Evolutionary conservation across 2,888 invertebrate genomes (phyloP).

Genomic region (Elmis aenea): DNA sequence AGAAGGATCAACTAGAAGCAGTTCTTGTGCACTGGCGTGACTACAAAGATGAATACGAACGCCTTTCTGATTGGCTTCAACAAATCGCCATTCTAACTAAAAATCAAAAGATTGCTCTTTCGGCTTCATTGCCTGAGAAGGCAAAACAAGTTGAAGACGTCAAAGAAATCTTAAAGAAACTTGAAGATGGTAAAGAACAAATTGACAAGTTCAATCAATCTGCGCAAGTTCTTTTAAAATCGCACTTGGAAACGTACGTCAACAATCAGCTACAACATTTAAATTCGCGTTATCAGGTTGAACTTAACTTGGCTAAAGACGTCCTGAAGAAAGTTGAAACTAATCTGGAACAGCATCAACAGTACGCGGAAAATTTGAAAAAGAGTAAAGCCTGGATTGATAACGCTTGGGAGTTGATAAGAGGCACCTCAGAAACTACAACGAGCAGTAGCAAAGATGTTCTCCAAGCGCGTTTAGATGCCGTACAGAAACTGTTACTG

Average conservation of each 20-base stretch:
- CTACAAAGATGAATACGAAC: slow-evolving; percentile 89
- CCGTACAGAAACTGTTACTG: slow-evolving; percentile 73
- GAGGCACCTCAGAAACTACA: slow-evolving; percentile 74
- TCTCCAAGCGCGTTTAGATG: slow-evolving; percentile 72
- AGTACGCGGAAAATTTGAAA: slow-evolving; percentile 69
- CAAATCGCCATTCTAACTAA: slow-evolving; percentile 88
- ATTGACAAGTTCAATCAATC: slow-evolving; percentile 79
- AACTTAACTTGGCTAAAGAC: slow-evolving; percentile 82
- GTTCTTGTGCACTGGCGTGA: slow-evolving; percentile 82
- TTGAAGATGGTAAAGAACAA: slow-evolving; percentile 74
- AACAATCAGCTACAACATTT: slow-evolving; percentile 81
- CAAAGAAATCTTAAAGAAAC: slow-evolving; percentile 66
- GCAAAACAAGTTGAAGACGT: slow-evolving; percentile 79
- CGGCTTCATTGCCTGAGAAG: slow-evolving; percentile 77
- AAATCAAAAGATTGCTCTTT: slow-evolving; percentile 78
- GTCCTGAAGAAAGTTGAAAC: slow-evolving; percentile 87
- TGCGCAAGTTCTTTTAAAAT: slow-evolving; percentile 69
- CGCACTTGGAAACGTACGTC: slow-evolving; percentile 82
- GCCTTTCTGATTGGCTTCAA: slow-evolving; percentile 87
- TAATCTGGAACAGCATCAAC: slow-evolving; percentile 78
- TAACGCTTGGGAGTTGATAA: slow-evolving; percentile 75
- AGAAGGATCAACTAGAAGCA: slow-evolving; percentile 77
- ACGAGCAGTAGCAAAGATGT: slow-evolving; percentile 76
- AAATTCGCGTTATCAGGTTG: slow-evolving; percentile 84
- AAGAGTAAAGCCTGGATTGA: slow-evolving; percentile 83